Evolutionary conservation across 2,797 vertebrate genomes (phyloP).

Genomic region (Trichosurus vulpecula): DNA sequence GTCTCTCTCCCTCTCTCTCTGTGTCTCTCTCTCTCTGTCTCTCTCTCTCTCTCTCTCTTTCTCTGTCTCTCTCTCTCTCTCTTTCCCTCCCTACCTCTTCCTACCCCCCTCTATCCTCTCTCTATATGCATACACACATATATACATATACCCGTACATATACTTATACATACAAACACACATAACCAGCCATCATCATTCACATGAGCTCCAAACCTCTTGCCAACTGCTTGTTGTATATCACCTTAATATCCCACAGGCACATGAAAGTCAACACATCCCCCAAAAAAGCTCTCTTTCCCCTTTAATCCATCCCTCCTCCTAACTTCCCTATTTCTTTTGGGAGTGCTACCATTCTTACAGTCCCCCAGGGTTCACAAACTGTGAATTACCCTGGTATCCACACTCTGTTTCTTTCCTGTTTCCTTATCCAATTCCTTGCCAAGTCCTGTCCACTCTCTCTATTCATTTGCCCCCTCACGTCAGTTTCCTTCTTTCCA

Average conservation of each 20-base stretch:
- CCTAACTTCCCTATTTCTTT: background rate
- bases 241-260: background rate
- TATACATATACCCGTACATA: background rate
- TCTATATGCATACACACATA: background rate
- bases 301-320: background rate
- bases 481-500: background rate
- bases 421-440: background rate
- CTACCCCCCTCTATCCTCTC: background rate
- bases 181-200: background rate
- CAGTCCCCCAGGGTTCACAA: background rate
- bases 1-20: accelerated
- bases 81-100: accelerated
- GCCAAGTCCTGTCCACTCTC: background rate
- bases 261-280: background rate
- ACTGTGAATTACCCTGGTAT: too few relatives aligned
- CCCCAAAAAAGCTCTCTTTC: too few relatives aligned
- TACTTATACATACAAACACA: background rate
- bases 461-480: background rate
- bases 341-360: background rate
- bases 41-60: too few relatives aligned
- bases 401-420: background rate
- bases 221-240: background rate
- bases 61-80: background rate
- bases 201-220: background rate
- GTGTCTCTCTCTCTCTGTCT: accelerated